Evolutionary conservation across 2,113 vertebrate genomes (phyloP).

Genomic region (Myocastor coypus): DNA sequence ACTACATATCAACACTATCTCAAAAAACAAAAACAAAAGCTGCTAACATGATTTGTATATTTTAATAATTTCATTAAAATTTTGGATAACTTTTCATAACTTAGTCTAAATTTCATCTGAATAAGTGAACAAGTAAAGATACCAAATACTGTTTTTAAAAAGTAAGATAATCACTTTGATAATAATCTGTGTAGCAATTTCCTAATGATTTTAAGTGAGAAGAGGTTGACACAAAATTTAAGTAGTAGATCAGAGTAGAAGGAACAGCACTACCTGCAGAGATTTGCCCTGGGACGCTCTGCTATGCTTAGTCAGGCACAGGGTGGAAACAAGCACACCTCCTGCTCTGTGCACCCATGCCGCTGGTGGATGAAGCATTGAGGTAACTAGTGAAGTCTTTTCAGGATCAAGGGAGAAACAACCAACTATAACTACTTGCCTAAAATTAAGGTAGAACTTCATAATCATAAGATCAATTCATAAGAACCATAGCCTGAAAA

Average conservation of each 20-base stretch:
- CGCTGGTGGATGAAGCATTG: not conserved
- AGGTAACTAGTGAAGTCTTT: not conserved
- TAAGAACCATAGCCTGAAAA: not conserved
- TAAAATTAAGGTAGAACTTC: slow-evolving; percentile 19
- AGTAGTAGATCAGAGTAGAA: not conserved
- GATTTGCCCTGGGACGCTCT: not conserved
- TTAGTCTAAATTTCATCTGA: slow-evolving; percentile 25
- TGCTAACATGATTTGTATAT: not conserved
- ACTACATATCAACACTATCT: not conserved
- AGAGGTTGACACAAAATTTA: not conserved
- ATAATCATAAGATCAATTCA: not conserved
- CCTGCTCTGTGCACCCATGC: not conserved
- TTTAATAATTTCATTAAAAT: slow-evolving; percentile 11
- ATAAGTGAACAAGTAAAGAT: not conserved
- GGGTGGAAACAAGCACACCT: not conserved
- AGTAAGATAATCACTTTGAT: not conserved
- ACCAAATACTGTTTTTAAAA: not conserved
- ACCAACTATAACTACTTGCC: not conserved
- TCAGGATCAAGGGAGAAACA: not conserved
- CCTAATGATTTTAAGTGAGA: not conserved
- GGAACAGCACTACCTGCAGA: not conserved
- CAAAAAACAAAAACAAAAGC: not conserved
- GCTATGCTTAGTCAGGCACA: not conserved
- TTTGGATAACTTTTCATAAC: not conserved
- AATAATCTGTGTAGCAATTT: not conserved